phyloP scores from a whole-genome alignment of 2,797 vertebrate genomes.

The Geranospiza caerulescens region DNA sequence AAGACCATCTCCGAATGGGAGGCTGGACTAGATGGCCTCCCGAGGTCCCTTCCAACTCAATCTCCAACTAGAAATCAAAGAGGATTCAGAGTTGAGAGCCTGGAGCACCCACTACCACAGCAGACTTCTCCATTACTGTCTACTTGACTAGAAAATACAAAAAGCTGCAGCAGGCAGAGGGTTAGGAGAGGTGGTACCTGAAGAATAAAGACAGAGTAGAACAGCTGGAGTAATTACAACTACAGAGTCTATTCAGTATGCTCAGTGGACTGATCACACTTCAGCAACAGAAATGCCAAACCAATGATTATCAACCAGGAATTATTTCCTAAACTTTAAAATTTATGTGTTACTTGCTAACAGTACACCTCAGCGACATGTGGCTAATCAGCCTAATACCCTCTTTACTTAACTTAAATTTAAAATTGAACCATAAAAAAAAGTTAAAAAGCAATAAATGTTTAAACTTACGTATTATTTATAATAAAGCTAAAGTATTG shows the following conservation, averaged over 20 bases:
- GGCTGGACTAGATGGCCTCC: background rate
- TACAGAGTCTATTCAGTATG: background rate
- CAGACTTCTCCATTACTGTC: background rate
- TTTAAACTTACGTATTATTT: background rate
- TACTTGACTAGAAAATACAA: background rate
- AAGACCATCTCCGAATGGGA: background rate
- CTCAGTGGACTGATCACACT: background rate
- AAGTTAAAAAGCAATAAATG: background rate
- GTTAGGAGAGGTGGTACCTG: background rate
- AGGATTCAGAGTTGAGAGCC: background rate
- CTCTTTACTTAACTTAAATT: background rate
- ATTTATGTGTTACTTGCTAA: background rate
- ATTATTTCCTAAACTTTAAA: background rate
- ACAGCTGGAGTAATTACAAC: background rate
- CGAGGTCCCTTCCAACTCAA: background rate
- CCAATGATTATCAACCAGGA: background rate
- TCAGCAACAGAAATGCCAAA: background rate
- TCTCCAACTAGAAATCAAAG: background rate
- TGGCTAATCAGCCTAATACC: fast-evolving
- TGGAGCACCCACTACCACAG: background rate
- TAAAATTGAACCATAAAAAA: background rate
- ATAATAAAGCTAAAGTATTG: background rate
- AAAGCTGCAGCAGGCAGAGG: background rate
- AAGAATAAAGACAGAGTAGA: background rate
- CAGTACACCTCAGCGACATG: background rate